Base-by-base conservation (phyloP, 2,888 invertebrate genomes). In the Sesamia inferens region DNA sequence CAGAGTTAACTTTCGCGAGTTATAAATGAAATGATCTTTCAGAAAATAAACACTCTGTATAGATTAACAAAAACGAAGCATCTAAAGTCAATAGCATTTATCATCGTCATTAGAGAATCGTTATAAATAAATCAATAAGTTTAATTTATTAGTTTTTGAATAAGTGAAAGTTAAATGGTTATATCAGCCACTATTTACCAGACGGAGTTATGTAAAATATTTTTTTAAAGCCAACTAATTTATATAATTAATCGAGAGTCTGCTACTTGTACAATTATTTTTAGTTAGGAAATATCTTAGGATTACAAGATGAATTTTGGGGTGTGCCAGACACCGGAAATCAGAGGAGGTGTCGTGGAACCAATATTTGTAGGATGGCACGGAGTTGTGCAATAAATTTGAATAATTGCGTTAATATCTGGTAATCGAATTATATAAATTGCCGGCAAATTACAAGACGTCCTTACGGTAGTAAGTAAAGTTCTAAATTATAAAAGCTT, bases 161-260 rank as follows among this genome's bases (percentile, higher is more conserved):
- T 69, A 67, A 85, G 92, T 90, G 91, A 91, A 91, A 91, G 92
- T 87, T 78, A 84, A 81, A 85, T 82, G 84, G 87, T 88, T 89
- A 86, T 85, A 82, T 89, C 85, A 87, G 86, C 68, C 76, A 85
- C 78, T 88, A 79, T 82, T 82, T 83, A 82, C 75, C 68, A 54
- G 73, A 70, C 62, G 39, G 44, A 69, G 70, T 81, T 87, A 85
- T 81, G 83, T 86, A 87, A 87, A 86, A 58, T 68, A 76, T 31
- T 79, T 77, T 73, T 79, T 61, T 72, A 74, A 71, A 78, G 80
- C 66, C 62, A 68, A 47, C 73, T 72, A 77, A 84, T 84, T 79
- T 87, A 85, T 78, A 57, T 82, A 78, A 82, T 85, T 83, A 79
- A 85, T 77, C 76, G 59, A 69, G 65, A 62, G 70, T 64, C n/a